Conservation (phyloP, 1,140 invertebrate species). For the Drosophila grimshawi region DNA sequence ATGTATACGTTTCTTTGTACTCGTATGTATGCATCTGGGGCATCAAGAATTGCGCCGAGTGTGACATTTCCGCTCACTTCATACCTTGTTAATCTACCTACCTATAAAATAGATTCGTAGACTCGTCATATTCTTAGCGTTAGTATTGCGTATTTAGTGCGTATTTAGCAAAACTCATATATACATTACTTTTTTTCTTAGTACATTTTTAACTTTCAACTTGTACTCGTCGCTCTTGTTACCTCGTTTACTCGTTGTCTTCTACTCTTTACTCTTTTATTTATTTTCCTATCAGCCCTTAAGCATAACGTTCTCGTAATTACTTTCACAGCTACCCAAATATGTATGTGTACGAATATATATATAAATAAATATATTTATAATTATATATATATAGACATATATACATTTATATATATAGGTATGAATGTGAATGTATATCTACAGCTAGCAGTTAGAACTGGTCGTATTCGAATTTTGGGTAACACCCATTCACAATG, state of each 20-base stretch:
- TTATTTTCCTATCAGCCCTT: neutral
- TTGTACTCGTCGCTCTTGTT: conserved; percentile 23
- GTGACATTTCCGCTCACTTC: conserved; percentile 35
- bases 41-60: conserved; percentile 42
- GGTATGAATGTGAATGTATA: conserved; percentile 9
- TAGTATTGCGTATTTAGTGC: conserved; percentile 50
- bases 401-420: conserved; percentile 19
- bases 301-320: neutral
- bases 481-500: neutral
- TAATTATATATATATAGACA: conserved; percentile 17
- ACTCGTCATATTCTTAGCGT: conserved; percentile 14
- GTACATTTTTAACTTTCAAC: conserved; percentile 2
- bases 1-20: conserved; percentile 2
- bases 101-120: conserved; percentile 19
- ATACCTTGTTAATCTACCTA: conserved; percentile 17
- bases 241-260: conserved; percentile 22
- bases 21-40: conserved; percentile 26
- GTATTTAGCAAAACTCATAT: conserved; percentile 52
- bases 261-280: conserved; percentile 12
- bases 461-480: conserved; percentile 23
- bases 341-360: conserved; percentile 1
- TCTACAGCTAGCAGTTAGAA: conserved; percentile 13
- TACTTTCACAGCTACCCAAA: neutral
- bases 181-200: conserved; percentile 1
- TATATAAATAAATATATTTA: neutral